These are phyloP conservation scores for Ophonus ardosiacus DNA, from an alignment of 2,888 invertebrate genomes.

Conservation along the genomic window DNA sequence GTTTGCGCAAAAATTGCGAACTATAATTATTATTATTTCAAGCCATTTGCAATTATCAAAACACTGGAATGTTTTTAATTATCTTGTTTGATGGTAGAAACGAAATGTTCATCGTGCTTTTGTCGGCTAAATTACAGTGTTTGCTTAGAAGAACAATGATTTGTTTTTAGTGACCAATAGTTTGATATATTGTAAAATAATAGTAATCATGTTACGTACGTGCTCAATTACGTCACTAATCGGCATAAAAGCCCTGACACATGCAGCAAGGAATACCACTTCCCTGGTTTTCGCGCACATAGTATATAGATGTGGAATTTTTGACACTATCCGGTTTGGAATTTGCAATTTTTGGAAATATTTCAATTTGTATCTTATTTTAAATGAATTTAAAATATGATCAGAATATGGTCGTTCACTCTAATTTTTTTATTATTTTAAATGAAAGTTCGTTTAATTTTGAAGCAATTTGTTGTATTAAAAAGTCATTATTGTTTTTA, in stretches of 20 bases:
- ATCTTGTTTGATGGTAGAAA: constrained; percentile 36
- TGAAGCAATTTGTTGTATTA: no score
- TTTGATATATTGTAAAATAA: constrained; percentile 44
- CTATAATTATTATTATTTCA: constrained; percentile 36
- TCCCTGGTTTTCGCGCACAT: no score
- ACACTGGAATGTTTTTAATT: constrained; percentile 44
- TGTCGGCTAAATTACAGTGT: constrained; percentile 25
- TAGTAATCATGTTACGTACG: constrained; percentile 43
- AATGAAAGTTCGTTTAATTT: no score
- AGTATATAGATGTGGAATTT: no score
- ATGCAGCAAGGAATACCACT: constrained; percentile 3
- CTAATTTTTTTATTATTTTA: no score
- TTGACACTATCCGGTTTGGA: no score
- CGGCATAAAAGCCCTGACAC: constrained; percentile 16
- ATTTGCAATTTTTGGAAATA: no score
- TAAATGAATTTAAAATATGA: no score
- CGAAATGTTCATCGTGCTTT: constrained; percentile 30
- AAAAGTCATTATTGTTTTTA: no score
- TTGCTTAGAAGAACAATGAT: constrained; percentile 21
- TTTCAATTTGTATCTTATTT: no score
- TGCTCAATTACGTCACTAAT: constrained; percentile 37
- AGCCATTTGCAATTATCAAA: constrained; percentile 46
- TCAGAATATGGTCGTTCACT: no score
- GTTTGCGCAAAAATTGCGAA: constrained; percentile 5
- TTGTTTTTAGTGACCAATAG: constrained; percentile 32